Evolutionary conservation across 1,140 invertebrate species (phyloP).

Genomic region (Aphelenchoides besseyi): DNA sequence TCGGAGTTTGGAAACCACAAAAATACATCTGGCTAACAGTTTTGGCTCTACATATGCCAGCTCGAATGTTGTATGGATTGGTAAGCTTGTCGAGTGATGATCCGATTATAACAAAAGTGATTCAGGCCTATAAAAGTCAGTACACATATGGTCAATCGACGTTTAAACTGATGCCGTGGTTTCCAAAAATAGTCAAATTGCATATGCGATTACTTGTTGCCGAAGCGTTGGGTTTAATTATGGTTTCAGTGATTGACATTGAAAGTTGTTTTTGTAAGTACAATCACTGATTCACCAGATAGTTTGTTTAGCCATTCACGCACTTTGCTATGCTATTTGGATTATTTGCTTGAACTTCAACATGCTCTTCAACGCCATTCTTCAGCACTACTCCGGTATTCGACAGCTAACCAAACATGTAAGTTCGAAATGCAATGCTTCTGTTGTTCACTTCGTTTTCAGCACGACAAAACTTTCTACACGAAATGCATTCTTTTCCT

Average conservation of each 20-base stretch:
- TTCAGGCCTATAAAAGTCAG: conserved; percentile 54
- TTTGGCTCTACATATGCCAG: conserved; percentile 54
- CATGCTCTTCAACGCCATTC: conserved; percentile 56
- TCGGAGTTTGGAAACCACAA: conserved; percentile 60
- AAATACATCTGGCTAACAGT: conserved; percentile 57
- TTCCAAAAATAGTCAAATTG: conserved; percentile 34
- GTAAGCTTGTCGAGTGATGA: too few relatives aligned
- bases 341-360: conserved; percentile 57
- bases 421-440: neutral
- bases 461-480: conserved; percentile 50
- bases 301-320: conserved; percentile 52
- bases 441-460: conserved; percentile 15
- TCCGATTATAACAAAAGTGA: too few relatives aligned
- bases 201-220: conserved; percentile 51
- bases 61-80: too few relatives aligned
- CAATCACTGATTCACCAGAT: too few relatives aligned
- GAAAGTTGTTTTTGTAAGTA: conserved; percentile 49
- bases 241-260: conserved; percentile 56
- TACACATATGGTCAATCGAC: conserved; percentile 42
- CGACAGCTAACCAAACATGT: conserved; percentile 31
- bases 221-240: conserved; percentile 50
- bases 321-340: conserved; percentile 52
- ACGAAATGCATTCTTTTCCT: conserved; percentile 52
- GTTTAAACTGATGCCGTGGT: conserved; percentile 45
- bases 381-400: conserved; percentile 54